phyloP scores from a whole-genome alignment of 1,140 invertebrate genomes.

The Drosophila tani region DNA sequence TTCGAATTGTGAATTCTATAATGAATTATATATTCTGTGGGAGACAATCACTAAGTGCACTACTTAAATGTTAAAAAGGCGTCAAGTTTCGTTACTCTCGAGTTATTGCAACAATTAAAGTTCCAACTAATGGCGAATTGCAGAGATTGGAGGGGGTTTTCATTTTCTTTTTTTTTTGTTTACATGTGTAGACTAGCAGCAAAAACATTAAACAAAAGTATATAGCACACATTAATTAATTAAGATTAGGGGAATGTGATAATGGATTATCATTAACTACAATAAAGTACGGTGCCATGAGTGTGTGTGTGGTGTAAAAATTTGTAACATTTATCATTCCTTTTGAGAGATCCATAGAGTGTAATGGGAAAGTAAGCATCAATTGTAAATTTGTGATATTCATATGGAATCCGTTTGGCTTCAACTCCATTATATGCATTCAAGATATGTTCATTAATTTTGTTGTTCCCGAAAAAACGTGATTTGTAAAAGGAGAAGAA shows the following conservation, averaged over 20 bases:
- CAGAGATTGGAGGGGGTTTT: conserved; percentile 46
- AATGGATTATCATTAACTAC: conserved; percentile 52
- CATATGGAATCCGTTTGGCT: conserved; percentile 42
- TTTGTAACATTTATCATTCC: conserved; percentile 72
- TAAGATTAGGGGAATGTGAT: conserved; percentile 43
- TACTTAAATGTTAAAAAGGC: conserved; percentile 76
- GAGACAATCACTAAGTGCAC: conserved; percentile 72
- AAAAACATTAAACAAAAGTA: conserved; percentile 61
- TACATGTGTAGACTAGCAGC: conserved; percentile 69
- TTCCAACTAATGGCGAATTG: conserved; percentile 73
- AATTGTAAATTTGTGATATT: conserved; percentile 61
- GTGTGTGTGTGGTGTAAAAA: conserved; percentile 35
- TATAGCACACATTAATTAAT: conserved; percentile 52
- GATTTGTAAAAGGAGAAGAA: conserved; percentile 30
- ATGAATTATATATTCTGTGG: conserved; percentile 34
- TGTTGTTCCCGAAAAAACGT: conserved; percentile 68
- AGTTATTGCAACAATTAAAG: conserved; percentile 78
- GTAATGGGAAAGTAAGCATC: conserved; percentile 48
- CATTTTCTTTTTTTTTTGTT: conserved; percentile 40
- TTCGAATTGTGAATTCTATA: conserved; percentile 34
- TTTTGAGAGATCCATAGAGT: conserved; percentile 66
- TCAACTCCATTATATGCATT: conserved; percentile 53
- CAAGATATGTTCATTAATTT: conserved; percentile 66
- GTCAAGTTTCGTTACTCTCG: conserved; percentile 41
- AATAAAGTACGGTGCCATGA: conserved; percentile 26